Evolutionary conservation across 2,113 vertebrate species (phyloP).

Genomic region (Etheostoma spectabile): DNA sequence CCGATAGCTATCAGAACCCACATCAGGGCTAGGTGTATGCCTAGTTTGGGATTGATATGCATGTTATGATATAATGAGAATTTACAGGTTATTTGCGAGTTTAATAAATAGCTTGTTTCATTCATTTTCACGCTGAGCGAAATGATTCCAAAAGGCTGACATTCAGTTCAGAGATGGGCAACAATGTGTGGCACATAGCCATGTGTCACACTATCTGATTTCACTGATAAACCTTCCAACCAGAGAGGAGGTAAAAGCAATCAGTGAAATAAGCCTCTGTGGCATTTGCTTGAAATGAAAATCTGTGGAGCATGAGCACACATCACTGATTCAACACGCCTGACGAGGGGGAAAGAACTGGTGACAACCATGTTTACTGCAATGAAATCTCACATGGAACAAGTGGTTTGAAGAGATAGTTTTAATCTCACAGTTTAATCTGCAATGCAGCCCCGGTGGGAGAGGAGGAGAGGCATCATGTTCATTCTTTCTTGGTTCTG

Average conservation of each 20-base stretch:
- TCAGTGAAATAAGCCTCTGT: conserved; percentile 56
- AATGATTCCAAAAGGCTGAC: conserved; percentile 5
- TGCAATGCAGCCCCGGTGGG: background rate
- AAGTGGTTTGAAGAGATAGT: background rate
- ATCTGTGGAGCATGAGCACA: conserved; percentile 14
- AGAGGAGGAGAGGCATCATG: background rate
- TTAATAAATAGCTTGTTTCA: background rate
- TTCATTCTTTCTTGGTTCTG: background rate
- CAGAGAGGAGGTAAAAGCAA: conserved; percentile 45
- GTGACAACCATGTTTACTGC: conserved; percentile 18
- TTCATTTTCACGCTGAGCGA: background rate
- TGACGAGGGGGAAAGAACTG: background rate
- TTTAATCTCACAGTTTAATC: background rate
- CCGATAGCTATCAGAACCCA: background rate
- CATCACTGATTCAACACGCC: conserved; percentile 39
- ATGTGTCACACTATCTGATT: conserved; percentile 51
- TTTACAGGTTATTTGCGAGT: too few relatives aligned
- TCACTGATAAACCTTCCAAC: conserved; percentile 49
- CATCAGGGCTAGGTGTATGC: background rate
- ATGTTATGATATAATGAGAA: conserved; percentile 8
- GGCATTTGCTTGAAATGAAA: conserved; percentile 59
- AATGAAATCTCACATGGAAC: background rate
- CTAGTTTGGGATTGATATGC: background rate
- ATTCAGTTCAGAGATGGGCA: conserved; percentile 19
- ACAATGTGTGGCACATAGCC: conserved; percentile 29